These are phyloP conservation scores for Alethe castanea DNA, from an alignment of 2,113 vertebrate genomes.

Conservation along the genomic window DNA sequence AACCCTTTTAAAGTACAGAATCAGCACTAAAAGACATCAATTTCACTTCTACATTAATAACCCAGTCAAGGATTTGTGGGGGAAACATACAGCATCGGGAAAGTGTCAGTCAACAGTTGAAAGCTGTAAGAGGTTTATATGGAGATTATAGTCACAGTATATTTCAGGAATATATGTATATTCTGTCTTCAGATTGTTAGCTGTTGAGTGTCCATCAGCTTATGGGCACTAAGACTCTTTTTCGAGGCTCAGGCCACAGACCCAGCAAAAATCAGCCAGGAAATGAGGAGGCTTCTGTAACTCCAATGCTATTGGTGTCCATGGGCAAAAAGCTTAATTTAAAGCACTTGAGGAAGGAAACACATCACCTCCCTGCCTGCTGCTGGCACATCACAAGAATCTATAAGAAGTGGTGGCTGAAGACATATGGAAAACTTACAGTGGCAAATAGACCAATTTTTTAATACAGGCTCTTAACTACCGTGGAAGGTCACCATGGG, in stretches of 20 bases:
- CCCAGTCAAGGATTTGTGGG: neutral
- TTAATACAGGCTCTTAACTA: neutral
- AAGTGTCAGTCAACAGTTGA: conserved; percentile 2
- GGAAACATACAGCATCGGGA: neutral
- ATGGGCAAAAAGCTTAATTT: neutral
- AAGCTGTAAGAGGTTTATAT: conserved; percentile 23
- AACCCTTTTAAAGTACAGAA: neutral
- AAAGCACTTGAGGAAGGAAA: neutral
- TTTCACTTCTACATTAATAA: neutral
- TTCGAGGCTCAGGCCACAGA: neutral
- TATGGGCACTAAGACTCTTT: neutral
- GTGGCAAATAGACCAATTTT: neutral
- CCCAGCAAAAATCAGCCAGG: neutral
- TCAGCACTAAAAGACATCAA: neutral
- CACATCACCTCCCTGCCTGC: neutral
- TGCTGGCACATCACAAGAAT: neutral
- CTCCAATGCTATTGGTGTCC: neutral
- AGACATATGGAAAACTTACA: neutral
- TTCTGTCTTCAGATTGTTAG: conserved; percentile 26
- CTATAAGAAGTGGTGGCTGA: neutral
- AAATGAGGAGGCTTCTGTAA: neutral
- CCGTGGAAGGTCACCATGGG: neutral
- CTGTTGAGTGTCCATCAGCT: conserved; percentile 19
- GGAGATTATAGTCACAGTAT: conserved; percentile 1
- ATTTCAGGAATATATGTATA: neutral